Conservation (phyloP, 2,113 vertebrate species). For the Oplegnathus fasciatus region DNA sequence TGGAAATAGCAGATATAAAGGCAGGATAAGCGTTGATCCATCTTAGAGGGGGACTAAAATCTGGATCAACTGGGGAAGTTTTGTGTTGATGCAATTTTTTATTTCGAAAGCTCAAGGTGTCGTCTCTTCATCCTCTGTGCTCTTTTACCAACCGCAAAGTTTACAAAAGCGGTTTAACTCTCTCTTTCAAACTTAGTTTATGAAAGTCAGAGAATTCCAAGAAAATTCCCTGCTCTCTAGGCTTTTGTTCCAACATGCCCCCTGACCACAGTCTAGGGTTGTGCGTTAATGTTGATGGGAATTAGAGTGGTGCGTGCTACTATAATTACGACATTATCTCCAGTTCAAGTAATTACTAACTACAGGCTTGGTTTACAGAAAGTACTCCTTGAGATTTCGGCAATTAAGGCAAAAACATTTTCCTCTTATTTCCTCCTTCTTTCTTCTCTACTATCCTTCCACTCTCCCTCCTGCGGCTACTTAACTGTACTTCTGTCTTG, state of each 20-base stretch:
- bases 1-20: slow-evolving; percentile 30
- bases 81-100: slow-evolving; percentile 13
- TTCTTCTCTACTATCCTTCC: not conserved
- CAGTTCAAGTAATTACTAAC: slow-evolving; percentile 77
- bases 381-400: slow-evolving; percentile 30
- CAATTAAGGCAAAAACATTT: slow-evolving; percentile 28
- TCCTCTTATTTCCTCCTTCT: slow-evolving; percentile 10
- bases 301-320: slow-evolving; percentile 41
- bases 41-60: slow-evolving; percentile 2
- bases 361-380: slow-evolving; percentile 60
- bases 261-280: slow-evolving; percentile 49
- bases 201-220: slow-evolving; percentile 21
- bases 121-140: not conserved
- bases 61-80: not conserved
- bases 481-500: slow-evolving; percentile 14
- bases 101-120: not conserved
- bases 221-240: slow-evolving; percentile 12
- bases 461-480: slow-evolving; percentile 10
- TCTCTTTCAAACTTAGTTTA: slow-evolving; percentile 33
- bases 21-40: slow-evolving; percentile 9
- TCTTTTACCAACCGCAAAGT: slow-evolving; percentile 7
- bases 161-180: slow-evolving; percentile 14
- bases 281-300: slow-evolving; percentile 54
- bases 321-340: slow-evolving; percentile 74
- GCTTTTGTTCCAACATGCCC: slow-evolving; percentile 54